phyloP scores from a whole-genome alignment of 2,888 invertebrate genomes.

The Chelonus formosanus region DNA sequence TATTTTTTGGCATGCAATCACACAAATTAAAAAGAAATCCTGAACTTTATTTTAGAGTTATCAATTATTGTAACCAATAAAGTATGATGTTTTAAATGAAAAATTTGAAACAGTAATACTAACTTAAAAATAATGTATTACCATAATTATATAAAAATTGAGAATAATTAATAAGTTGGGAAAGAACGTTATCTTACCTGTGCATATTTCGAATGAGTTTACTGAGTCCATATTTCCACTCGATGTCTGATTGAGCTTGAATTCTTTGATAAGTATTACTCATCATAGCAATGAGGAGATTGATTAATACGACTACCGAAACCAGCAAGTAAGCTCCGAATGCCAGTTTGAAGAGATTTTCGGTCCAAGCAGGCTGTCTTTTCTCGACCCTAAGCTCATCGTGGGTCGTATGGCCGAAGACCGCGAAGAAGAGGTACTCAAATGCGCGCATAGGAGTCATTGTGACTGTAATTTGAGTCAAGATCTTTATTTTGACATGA shows the following conservation, averaged over 20 bases:
- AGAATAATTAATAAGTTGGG: too few relatives aligned
- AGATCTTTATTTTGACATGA: slow-evolving; percentile 39
- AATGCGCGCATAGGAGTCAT: slow-evolving; percentile 92
- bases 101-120: too few relatives aligned
- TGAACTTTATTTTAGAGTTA: too few relatives aligned
- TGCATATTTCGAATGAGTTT: slow-evolving; percentile 82
- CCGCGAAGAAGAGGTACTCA: slow-evolving; percentile 97
- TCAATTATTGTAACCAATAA: too few relatives aligned
- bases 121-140: too few relatives aligned
- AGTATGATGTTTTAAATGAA: too few relatives aligned
- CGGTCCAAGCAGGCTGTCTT: slow-evolving; percentile 82
- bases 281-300: slow-evolving; percentile 99
- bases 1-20: too few relatives aligned
- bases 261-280: slow-evolving; percentile 99
- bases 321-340: slow-evolving; percentile 98
- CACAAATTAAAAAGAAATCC: too few relatives aligned
- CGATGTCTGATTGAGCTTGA: slow-evolving; percentile 88
- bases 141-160: too few relatives aligned
- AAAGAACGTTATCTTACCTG: slow-evolving; percentile 61
- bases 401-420: slow-evolving; percentile 93
- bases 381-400: slow-evolving; percentile 82
- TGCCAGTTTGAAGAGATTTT: slow-evolving; percentile 87
- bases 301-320: slow-evolving; percentile 96
- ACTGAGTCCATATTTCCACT: slow-evolving; percentile 83
- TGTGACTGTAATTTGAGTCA: slow-evolving; percentile 71